Conservation (phyloP, 30 jellyfish, hydroid and myxozoan species). For the Cassiopea xamachana region DNA sequence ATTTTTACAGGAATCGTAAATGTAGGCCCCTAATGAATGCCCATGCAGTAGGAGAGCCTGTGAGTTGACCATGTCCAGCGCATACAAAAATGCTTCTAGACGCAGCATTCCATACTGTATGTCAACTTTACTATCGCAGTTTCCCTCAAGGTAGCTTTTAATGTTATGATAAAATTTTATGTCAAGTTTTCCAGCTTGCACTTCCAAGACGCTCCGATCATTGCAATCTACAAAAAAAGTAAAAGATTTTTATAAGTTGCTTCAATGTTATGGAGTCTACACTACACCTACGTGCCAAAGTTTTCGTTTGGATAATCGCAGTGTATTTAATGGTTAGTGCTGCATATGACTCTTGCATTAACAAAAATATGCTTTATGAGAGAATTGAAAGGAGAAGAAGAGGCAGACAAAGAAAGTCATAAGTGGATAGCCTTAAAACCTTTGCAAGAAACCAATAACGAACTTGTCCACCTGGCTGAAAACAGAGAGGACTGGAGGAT, state of each 20-base stretch:
- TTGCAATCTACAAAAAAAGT: not conserved
- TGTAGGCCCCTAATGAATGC: slow-evolving; percentile 25
- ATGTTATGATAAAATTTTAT: slow-evolving; percentile 17
- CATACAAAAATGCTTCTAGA: slow-evolving; percentile 55
- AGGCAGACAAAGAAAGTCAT: too few species aligned
- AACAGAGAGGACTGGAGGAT: too few species aligned
- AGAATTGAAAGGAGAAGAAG: too few species aligned
- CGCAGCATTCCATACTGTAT: slow-evolving; percentile 66
- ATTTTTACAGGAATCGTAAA: slow-evolving; percentile 46
- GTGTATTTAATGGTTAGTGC: too few species aligned
- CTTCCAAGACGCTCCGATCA: not conserved
- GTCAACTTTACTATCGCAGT: slow-evolving; percentile 26
- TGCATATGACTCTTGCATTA: too few species aligned
- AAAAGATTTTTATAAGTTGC: not conserved
- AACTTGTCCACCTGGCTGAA: too few species aligned
- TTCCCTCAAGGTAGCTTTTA: slow-evolving; percentile 5
- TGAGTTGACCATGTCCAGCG: slow-evolving; percentile 34
- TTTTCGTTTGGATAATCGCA: too few species aligned
- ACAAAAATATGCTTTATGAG: too few species aligned
- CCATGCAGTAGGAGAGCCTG: slow-evolving; percentile 1
- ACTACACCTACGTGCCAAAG: too few species aligned
- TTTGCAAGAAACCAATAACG: too few species aligned
- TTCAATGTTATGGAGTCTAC: too few species aligned
- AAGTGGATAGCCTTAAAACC: too few species aligned
- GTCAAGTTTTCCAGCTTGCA: not conserved